These are phyloP conservation scores for Anas georgica DNA, from an alignment of 2,797 vertebrate genomes.

Conservation along the genomic window DNA sequence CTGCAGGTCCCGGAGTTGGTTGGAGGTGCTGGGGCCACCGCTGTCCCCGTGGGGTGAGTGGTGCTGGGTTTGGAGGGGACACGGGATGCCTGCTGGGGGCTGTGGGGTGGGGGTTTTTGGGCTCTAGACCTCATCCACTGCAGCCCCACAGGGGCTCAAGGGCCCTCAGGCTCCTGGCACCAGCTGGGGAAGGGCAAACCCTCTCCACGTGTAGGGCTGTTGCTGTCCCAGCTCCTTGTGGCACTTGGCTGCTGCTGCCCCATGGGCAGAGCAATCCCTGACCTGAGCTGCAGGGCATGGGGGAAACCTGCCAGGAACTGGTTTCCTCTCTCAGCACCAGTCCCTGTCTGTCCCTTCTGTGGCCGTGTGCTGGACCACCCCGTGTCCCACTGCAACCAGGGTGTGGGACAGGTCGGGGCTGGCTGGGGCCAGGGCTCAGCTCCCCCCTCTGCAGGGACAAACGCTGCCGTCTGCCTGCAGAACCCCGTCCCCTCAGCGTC, in stretches of 20 bases:
- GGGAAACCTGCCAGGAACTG: neutral
- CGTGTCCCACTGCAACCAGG: rapidly evolving
- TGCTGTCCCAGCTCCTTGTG: neutral
- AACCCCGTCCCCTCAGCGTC: rapidly evolving
- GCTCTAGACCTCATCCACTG: neutral
- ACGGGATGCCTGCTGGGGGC: neutral
- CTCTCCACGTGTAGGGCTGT: neutral
- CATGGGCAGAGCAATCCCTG: neutral
- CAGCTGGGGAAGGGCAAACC: neutral
- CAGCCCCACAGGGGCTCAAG: neutral
- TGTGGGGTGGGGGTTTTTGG: neutral
- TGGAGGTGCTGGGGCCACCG: rapidly evolving
- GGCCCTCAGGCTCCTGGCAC: neutral
- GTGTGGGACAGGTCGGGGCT: neutral
- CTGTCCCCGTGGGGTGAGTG: neutral
- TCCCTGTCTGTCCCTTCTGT: too few species aligned
- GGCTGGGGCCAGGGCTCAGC: neutral
- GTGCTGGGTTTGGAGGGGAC: neutral
- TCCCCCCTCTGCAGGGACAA: neutral
- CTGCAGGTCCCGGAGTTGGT: neutral
- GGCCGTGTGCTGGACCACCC: neutral
- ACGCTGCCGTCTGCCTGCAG: neutral
- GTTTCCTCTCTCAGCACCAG: neutral
- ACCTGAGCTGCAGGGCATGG: neutral
- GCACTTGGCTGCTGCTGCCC: neutral